Base-by-base conservation (phyloP, 92 coral and sea anemone genomes). In the Pocillopora meandrina region DNA sequence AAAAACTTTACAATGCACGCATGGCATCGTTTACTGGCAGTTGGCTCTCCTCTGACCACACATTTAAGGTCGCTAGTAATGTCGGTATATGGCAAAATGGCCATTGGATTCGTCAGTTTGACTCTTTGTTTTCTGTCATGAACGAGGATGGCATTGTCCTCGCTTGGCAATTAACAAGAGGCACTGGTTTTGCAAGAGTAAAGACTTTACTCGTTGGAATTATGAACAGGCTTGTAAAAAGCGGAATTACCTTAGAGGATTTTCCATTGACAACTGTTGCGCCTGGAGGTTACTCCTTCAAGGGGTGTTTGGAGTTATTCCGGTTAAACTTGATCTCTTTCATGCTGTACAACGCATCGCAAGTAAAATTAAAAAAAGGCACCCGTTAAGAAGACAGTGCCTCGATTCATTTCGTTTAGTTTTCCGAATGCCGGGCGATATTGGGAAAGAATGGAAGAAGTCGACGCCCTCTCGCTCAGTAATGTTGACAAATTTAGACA, bases 211-310 rank as follows among this genome's bases (percentile, higher is more conserved):
- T 87, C 34, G 14, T 17, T 18, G 71, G 80, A 75, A 19, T 88
- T 6, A 20, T 19, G 19, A 66, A 52, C 19, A 19, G 84, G 71
- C 23, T 67, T 52, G 63, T 21, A 36, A 56, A 36, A 4, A 60
- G 75, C 21, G 71, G 75, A 9, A 58, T 87, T 16, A 49, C 36
- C n/a, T 21, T 87, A 20, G 71, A 16, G 88, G 92, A 62, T 84
- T 84, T 61, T 89, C 79, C 47, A 42, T 89, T 13, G 93, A 90
- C 80, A 90, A 90, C 68, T 87, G 93, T 55, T 90, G 90, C 65
- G 20, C 79, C 49, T 82, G 90, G 90, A 76, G 84, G 72, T 19
- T 73, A 17, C 63, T 72, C 12, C 60, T 91, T 3, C 69, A 83
- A 69, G 77, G 63, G 12, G 71, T 84, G 11, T 88, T 91, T 82